phyloP scores from a whole-genome alignment of 1,140 invertebrate genomes.

The Zaprionus africanus region DNA sequence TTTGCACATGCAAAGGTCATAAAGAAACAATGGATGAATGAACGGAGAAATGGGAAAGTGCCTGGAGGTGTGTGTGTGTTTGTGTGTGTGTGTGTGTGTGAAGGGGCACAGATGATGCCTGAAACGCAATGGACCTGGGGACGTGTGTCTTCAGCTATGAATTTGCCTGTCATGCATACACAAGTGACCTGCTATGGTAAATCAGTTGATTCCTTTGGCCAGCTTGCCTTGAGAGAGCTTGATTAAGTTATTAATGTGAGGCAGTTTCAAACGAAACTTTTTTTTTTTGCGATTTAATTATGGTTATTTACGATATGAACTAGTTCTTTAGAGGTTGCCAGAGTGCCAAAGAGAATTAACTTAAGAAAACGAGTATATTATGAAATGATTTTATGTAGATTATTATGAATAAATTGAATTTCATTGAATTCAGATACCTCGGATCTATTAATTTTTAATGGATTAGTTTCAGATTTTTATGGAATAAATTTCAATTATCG shows the following conservation, averaged over 20 bases:
- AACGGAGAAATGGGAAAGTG: not conserved
- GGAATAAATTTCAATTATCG: too few species aligned
- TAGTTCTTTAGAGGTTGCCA: too few species aligned
- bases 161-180: conserved; percentile 52
- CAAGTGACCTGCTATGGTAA: conserved; percentile 43
- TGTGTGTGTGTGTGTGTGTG: too few species aligned
- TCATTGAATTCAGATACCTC: too few species aligned
- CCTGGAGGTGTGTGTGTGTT: not conserved
- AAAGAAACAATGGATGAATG: conserved; percentile 55
- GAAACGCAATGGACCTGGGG: conserved; percentile 22
- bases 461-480: too few species aligned
- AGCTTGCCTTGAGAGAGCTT: not conserved
- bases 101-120: not conserved
- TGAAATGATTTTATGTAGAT: too few species aligned
- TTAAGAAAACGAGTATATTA: too few species aligned
- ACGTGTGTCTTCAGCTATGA: conserved; percentile 30
- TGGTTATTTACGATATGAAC: too few species aligned
- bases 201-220: not conserved
- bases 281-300: too few species aligned
- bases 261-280: not conserved
- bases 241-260: not conserved
- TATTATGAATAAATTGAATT: too few species aligned
- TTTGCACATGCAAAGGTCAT: conserved; percentile 43
- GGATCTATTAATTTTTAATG: too few species aligned
- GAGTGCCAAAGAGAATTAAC: too few species aligned